Percentiles rank a stretch among this genome's conserved stretches.
phyloP scores from a whole-genome alignment of 2,888 invertebrate genomes.

The Meiosimyza platycephala region DNA sequence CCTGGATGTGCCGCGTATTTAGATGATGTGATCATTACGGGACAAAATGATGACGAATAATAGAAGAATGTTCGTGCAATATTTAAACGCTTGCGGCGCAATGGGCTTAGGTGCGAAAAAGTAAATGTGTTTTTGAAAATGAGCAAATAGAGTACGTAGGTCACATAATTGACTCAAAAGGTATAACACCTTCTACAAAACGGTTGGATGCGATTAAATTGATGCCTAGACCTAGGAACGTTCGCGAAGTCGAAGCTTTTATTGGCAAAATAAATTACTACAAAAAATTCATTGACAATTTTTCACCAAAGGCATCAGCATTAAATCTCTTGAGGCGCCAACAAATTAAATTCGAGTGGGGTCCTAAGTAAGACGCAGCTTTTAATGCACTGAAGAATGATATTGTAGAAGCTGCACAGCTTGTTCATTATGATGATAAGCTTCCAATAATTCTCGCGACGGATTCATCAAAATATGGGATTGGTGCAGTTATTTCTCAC shows the following conservation, averaged over 20 bases:
- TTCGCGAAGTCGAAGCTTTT: neutral
- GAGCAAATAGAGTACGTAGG: constrained; percentile 20
- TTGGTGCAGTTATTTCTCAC: no score
- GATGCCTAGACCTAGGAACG: constrained; percentile 12
- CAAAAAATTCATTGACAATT: neutral
- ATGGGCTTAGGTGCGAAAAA: constrained; percentile 32
- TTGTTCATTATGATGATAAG: neutral
- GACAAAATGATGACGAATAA: constrained; percentile 32
- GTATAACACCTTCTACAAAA: neutral
- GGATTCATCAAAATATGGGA: no score
- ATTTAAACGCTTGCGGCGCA: constrained; percentile 20
- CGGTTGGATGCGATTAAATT: constrained; percentile 9
- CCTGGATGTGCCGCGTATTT: constrained; percentile 34
- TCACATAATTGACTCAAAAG: constrained; percentile 20
- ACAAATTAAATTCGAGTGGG: neutral
- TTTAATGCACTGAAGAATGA: neutral
- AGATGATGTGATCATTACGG: constrained; percentile 37
- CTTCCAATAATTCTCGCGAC: no score
- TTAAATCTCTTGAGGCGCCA: neutral
- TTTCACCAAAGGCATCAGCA: neutral
- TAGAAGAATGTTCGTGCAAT: constrained; percentile 20
- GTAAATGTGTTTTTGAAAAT: constrained; percentile 35
- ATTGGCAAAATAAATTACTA: neutral
- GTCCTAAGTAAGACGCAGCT: neutral
- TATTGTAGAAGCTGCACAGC: neutral